Evolutionary conservation across 2,113 vertebrate species (phyloP), one percentile per base, ranked within the genome.

Genomic region (Typhlomys cinereus): DNA sequence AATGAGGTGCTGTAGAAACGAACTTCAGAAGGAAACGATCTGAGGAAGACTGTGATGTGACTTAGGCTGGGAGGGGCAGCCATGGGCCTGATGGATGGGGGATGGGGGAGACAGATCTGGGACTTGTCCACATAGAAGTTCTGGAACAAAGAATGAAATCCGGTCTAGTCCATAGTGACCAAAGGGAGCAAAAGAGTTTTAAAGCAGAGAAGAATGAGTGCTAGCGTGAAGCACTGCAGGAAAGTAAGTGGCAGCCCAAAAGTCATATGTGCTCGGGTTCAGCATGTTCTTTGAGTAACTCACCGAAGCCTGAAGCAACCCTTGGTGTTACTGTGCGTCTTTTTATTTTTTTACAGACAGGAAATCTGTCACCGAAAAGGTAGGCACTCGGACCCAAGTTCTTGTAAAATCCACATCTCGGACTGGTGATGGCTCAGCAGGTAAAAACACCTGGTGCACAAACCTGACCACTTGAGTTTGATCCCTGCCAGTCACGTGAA

Each of bases 201-300:
- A 29, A 82, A 80, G 71, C 18, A 41, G 57, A n/a, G 31, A 48
- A 2, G 23, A 39, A 75, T 5, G 29, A 46, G 46, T 11, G 5
- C 12, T 15, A 23, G 3, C 0, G 7, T 13, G 46, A 84, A 13
- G 11, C 7, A 7, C 39, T 2, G 5, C 4, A 61, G 34, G 18
- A 25, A 70, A 57, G 23, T 29, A 25, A 34, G 41, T 39, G 73
- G 0, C 29, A 46, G 4, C 34, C 41, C 14, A 13, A 23, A 21
- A 74, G 11, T 7, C 13, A 15, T 3, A 5, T n/a, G n/a, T n/a
- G 39, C 17, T 86, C 59, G 8, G 7, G 52, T 11, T 20, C 31
- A 59, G 5, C 20, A 10, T 25, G 6, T 39, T 39, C 15, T 41
- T 67, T 48, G 21, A 20, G 9, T 76, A 27, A 48, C 31, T n/a